Evolutionary conservation across 2,797 vertebrate genomes (phyloP).

Genomic region (Mycteria americana): DNA sequence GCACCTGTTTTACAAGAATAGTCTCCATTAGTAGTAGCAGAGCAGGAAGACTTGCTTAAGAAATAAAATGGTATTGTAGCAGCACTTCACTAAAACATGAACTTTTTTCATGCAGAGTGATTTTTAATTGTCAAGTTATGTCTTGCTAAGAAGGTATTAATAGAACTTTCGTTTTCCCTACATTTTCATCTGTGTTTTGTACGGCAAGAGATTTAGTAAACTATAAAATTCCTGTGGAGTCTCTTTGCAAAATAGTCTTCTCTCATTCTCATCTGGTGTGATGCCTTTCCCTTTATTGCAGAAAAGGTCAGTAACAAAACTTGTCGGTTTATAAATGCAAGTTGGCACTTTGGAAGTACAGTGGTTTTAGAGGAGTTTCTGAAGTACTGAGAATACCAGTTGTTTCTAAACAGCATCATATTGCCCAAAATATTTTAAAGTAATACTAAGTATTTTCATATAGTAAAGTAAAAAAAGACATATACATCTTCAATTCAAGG

Average conservation of each 20-base stretch:
- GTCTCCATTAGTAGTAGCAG: background rate
- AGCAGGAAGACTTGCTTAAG: background rate
- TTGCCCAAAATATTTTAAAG: background rate
- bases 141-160: background rate
- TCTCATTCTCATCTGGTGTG: background rate
- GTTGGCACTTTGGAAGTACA: background rate
- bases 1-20: background rate
- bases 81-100: background rate
- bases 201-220: background rate
- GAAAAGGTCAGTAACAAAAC: background rate
- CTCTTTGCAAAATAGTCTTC: background rate
- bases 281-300: background rate
- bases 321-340: background rate
- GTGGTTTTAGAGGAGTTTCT: background rate
- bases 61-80: background rate
- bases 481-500: background rate
- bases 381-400: background rate
- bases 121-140: background rate
- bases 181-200: background rate
- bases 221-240: background rate
- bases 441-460: background rate
- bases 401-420: background rate
- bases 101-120: background rate
- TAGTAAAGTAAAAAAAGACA: background rate
- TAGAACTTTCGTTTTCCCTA: background rate